Percentiles rank a stretch among this genome's conserved stretches.
Evolutionary conservation across 1,140 invertebrate species (phyloP).

Genomic region (Drosophila kikkawai): DNA sequence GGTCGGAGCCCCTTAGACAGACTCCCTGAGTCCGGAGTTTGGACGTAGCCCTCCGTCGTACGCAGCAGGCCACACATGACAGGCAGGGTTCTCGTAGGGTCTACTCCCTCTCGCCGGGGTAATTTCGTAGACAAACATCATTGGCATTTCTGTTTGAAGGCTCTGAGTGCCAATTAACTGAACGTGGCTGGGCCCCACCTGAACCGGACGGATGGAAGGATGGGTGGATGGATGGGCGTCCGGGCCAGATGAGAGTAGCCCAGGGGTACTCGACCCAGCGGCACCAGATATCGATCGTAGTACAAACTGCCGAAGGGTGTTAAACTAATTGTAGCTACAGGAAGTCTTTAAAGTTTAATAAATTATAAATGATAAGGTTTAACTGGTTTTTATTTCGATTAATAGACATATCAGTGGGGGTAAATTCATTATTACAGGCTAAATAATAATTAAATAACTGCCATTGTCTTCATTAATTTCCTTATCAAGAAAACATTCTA

Average conservation of each 20-base stretch:
- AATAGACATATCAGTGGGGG: neutral
- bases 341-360: neutral
- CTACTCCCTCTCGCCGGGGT: conserved; percentile 24
- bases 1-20: conserved; percentile 14
- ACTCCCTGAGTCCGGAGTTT: conserved; percentile 1
- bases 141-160: conserved; percentile 61
- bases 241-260: conserved; percentile 1
- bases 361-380: neutral
- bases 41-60: neutral
- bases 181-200: conserved; percentile 38
- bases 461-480: neutral
- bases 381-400: neutral
- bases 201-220: conserved; percentile 7
- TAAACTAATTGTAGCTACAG: conserved; percentile 12
- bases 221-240: neutral
- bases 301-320: conserved; percentile 4
- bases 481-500: neutral
- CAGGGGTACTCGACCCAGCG: neutral
- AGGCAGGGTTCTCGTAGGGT: conserved; percentile 10
- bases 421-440: neutral
- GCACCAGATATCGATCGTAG: conserved; percentile 21
- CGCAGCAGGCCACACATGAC: conserved; percentile 5
- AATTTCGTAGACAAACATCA: conserved; percentile 52
- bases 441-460: neutral
- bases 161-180: conserved; percentile 62